Percentiles rank a stretch among this genome's conserved stretches.
Evolutionary conservation across 2,113 vertebrate species (phyloP).

Genomic region (Cynocephalus volans): DNA sequence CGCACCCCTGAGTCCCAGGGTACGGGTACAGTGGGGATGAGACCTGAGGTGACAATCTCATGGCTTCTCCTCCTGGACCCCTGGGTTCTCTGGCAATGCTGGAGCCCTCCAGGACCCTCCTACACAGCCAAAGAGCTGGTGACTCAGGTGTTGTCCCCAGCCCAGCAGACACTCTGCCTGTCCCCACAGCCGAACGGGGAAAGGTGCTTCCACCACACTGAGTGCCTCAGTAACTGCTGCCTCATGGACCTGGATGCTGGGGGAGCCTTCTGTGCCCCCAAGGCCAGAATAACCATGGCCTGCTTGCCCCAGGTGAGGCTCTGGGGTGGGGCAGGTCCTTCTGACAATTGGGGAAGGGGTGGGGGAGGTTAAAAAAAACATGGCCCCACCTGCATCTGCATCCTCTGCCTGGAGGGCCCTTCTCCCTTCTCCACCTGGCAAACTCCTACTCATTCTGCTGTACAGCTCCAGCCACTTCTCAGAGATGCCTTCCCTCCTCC

Average conservation of each 20-base stretch:
- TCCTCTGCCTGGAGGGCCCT: background rate
- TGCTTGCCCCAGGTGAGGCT: conserved; percentile 77
- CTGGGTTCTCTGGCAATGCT: background rate
- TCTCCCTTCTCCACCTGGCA: background rate
- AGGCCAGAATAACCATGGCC: background rate
- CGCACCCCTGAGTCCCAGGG: background rate
- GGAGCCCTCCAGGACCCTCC: fast-evolving
- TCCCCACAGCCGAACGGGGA: background rate
- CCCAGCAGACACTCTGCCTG: background rate
- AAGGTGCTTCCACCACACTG: background rate
- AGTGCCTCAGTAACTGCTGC: conserved; percentile 72
- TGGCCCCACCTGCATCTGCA: background rate
- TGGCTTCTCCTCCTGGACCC: background rate
- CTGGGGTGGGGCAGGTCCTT: background rate
- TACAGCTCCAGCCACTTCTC: background rate
- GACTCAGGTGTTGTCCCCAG: background rate
- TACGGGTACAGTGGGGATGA: fast-evolving
- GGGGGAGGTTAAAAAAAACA: background rate
- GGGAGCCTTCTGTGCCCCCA: conserved; percentile 17
- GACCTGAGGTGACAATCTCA: background rate
- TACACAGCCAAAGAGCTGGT: background rate
- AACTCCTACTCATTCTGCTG: background rate
- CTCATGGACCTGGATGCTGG: conserved; percentile 1
- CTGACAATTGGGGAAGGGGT: background rate
- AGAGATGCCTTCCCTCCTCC: background rate